Evolutionary conservation across 2,113 vertebrate genomes (phyloP), one percentile per base, ranked within the genome.

Genomic region (Paralichthys olivaceus): DNA sequence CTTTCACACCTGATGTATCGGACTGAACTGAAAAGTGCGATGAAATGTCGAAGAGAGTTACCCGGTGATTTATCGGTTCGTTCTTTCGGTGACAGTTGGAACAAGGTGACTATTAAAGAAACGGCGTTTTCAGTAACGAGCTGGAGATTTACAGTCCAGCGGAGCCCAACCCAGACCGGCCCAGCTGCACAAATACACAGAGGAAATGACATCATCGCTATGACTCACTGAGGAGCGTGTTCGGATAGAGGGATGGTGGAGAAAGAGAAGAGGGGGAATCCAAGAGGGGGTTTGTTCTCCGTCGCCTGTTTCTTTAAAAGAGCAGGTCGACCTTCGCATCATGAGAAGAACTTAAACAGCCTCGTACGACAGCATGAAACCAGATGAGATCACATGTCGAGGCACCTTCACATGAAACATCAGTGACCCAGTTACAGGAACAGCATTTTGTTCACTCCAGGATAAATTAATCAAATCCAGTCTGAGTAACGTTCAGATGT

Each of bases 111-210:
- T 53, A 25, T 57, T 7, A 58, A 28, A 58, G 61, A 80, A 84
- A 56, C 20, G 25, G 28, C n/a, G 62, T 43, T 75, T 81, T 75
- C 37, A 72, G 32, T 53, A 59, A 72, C 40, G 26, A 70, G 40
- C 55, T 1, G 69, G 17, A 63, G 61, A 79, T 77, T 80, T 71
- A 75, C 63, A 57, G 74, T 62, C 79, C 55, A 4, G 59, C 49
- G 0, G 45, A 75, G 60, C 62, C 66, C 45, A 60, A 14, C 72
- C 72, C 51, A n/a, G 62, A 68, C 64, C 4, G 17, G 59, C 56
- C 74, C 84, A 88, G 83, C 86, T 90, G 86, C 80, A 69, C 73
- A 89, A 90, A 89, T 75, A 91, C 84, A 87, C 79, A 87, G 34
- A 89, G 87, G 83, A 91, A 87, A 87, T 85, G 75, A 84, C 87